A percentile compares a stretch with the other conserved stretches of the same genome.
These are phyloP conservation scores for Microcaecilia unicolor DNA, from an alignment of 2,797 vertebrate genomes.

Conservation along the genomic window DNA sequence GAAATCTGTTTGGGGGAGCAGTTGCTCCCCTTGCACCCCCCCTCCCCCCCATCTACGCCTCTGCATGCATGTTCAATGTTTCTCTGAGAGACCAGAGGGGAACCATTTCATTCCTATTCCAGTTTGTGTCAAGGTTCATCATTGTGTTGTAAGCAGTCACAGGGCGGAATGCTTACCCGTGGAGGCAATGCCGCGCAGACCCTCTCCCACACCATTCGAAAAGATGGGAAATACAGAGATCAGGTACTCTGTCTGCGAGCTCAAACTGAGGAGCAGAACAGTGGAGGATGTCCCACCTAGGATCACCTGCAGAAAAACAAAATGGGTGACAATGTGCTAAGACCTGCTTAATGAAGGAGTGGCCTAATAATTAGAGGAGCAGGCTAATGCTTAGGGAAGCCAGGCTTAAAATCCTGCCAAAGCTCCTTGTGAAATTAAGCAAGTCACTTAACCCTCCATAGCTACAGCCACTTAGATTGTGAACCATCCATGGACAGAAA, in stretches of 20 bases:
- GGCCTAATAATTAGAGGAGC: no score
- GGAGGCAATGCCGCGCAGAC: slow-evolving; percentile 69
- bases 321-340: not conserved
- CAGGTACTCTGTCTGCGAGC: slow-evolving; percentile 74
- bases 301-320: slow-evolving; percentile 55
- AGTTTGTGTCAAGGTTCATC: no score
- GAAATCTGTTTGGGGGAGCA: no score
- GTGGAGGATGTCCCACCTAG: slow-evolving; percentile 60
- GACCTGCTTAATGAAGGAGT: not conserved
- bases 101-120: not conserved
- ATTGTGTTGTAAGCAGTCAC: no score
- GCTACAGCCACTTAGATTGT: no score
- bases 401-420: no score
- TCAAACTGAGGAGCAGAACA: slow-evolving; percentile 59
- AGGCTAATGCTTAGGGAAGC: not conserved
- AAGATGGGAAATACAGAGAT: slow-evolving; percentile 78
- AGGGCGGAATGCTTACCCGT: slow-evolving; percentile 68
- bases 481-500: no score
- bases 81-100: not conserved
- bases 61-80: no score
- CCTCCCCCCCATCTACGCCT: no score
- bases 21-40: no score
- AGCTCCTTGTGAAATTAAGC: no score
- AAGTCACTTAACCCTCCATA: no score
- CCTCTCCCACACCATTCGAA: slow-evolving; percentile 50